Conservation (phyloP, 2,113 vertebrate species). For the Saccopteryx leptura region DNA sequence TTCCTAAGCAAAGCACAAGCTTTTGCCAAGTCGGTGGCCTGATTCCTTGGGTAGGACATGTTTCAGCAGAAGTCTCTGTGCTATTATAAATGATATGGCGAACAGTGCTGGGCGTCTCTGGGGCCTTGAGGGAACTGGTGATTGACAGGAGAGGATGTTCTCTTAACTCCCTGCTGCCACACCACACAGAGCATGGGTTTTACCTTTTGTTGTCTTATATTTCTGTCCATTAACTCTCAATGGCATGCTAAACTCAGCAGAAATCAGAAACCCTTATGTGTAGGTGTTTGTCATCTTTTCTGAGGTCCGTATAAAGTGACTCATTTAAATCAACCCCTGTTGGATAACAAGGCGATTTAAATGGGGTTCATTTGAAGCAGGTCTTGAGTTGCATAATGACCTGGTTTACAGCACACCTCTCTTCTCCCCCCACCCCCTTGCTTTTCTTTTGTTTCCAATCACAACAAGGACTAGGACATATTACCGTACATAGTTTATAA, state of each 20-base stretch:
- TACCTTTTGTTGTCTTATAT: neutral
- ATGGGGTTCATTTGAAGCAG: neutral
- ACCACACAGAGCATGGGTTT: neutral
- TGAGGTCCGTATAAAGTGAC: neutral
- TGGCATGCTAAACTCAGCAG: neutral
- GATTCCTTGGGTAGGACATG: neutral
- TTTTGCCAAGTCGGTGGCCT: neutral
- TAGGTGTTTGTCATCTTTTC: neutral
- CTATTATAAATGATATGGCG: neutral
- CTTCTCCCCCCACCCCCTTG: neutral
- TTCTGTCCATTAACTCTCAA: neutral
- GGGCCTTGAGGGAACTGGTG: neutral
- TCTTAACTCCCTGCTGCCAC: neutral
- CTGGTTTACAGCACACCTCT: neutral
- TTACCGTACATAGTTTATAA: constrained; percentile 38
- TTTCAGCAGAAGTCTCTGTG: neutral
- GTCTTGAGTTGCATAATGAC: neutral
- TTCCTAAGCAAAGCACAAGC: neutral
- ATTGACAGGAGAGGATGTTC: neutral
- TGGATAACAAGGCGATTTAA: constrained; percentile 7
- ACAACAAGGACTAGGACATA: neutral
- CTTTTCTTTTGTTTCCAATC: neutral
- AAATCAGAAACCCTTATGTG: neutral
- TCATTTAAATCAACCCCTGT: neutral
- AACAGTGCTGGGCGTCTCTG: neutral